These are phyloP conservation scores for Paracentrotus lividus DNA, from an alignment of 53 echinoderm and acorn worm species.

Conservation along the genomic window DNA sequence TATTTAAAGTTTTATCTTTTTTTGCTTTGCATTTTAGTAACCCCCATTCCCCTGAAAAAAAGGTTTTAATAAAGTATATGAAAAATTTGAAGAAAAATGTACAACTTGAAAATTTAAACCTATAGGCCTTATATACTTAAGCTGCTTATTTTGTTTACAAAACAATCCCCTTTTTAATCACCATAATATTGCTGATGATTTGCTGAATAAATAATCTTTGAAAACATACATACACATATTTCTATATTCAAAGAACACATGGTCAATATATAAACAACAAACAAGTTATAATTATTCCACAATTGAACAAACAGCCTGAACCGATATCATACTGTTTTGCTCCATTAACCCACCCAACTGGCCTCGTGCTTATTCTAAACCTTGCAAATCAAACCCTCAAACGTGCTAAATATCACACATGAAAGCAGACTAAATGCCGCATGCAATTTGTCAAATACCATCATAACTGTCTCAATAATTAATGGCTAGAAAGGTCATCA, in stretches of 20 bases:
- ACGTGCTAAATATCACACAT: not conserved
- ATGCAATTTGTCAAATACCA: not conserved
- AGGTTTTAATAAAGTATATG: no score
- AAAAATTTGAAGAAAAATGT: not conserved
- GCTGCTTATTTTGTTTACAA: no score
- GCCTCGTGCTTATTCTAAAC: not conserved
- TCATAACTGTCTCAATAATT: slow-evolving; percentile 13
- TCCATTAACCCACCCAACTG: slow-evolving; percentile 23
- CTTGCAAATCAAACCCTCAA: not conserved
- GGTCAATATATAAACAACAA: slow-evolving; percentile 26
- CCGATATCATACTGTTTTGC: not conserved
- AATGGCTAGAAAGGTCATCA: not conserved
- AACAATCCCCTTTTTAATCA: not conserved
- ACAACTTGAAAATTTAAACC: not conserved
- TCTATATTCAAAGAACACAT: not conserved
- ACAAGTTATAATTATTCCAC: not conserved
- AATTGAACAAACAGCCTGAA: not conserved
- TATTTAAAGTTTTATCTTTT: not conserved
- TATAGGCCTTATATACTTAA: not conserved
- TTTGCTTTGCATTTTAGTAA: not conserved
- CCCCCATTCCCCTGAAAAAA: no score
- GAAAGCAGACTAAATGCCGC: not conserved
- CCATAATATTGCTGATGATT: not conserved
- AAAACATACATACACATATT: not conserved
- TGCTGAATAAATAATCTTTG: not conserved